A percentile compares a stretch with the other conserved stretches of the same genome.
Evolutionary conservation across 1,140 invertebrate genomes (phyloP).

Genomic region (Lordiphosa mommai): DNA sequence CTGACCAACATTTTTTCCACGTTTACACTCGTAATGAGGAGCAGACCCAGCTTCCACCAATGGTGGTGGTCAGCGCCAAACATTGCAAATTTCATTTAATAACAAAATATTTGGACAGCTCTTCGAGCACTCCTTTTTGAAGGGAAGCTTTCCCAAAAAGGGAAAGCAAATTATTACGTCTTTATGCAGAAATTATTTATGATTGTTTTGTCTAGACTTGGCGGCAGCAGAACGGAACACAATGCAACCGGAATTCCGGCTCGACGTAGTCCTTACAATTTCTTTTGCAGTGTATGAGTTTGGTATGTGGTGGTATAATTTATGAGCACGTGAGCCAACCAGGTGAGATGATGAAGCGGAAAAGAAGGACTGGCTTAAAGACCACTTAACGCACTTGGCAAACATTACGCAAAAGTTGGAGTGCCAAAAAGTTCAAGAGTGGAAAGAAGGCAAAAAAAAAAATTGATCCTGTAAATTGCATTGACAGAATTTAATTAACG

Average conservation of each 20-base stretch:
- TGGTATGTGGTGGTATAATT: constrained; percentile 36
- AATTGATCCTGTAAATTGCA: constrained; percentile 51
- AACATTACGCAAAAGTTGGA: neutral
- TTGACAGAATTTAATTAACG: constrained; percentile 73
- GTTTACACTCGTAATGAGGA: constrained; percentile 61
- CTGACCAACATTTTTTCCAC: constrained; percentile 7
- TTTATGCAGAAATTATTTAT: constrained; percentile 76
- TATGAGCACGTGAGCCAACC: constrained; percentile 53
- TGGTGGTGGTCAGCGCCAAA: constrained; percentile 55
- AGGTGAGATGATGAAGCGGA: constrained; percentile 1
- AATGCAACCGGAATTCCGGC: constrained; percentile 71
- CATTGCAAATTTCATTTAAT: constrained; percentile 76
- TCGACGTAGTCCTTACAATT: constrained; percentile 31
- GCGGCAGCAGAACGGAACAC: constrained; percentile 39
- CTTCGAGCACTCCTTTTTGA: neutral
- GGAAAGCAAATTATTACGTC: constrained; percentile 64
- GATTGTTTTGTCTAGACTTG: constrained; percentile 73
- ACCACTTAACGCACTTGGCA: neutral
- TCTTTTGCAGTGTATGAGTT: constrained; percentile 12
- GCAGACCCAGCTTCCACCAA: constrained; percentile 19
- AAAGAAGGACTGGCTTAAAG: constrained; percentile 12
- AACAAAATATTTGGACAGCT: constrained; percentile 70
- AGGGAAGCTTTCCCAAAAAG: constrained; percentile 3
- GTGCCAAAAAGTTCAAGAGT: neutral
- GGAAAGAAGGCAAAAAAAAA: neutral